Conservation (phyloP, 2,888 invertebrate genomes). For the Hypomecis atomaria region DNA sequence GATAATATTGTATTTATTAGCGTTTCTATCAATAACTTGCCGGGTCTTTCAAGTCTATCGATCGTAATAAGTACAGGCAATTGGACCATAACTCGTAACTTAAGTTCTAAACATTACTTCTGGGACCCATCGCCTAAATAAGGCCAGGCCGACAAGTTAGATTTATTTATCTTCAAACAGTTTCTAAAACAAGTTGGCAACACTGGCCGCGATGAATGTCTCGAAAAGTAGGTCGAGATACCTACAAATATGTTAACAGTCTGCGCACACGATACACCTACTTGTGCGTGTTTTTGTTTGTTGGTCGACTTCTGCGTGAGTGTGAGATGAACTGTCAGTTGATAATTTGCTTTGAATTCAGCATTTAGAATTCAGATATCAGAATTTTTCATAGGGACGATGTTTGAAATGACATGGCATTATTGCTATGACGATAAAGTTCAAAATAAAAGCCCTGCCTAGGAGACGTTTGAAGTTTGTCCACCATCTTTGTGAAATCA, state of each 20-base stretch:
- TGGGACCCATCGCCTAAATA: conserved; percentile 23
- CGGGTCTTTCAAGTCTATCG: too few species aligned
- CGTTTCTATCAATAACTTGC: background rate
- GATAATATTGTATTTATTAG: too few species aligned
- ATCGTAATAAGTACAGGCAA: background rate
- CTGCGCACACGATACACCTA: background rate
- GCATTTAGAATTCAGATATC: too few species aligned
- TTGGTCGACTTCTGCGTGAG: too few species aligned
- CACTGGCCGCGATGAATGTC: conserved; percentile 51
- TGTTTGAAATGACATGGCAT: too few species aligned
- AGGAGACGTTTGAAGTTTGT: too few species aligned
- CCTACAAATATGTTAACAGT: conserved; percentile 55
- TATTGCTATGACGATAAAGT: too few species aligned
- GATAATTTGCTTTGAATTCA: too few species aligned
- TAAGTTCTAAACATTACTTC: conserved; percentile 20
- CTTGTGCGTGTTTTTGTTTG: background rate
- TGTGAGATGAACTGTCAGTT: too few species aligned
- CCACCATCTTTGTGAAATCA: too few species aligned
- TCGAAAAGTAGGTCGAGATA: conserved; percentile 59
- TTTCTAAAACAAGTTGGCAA: conserved; percentile 49
- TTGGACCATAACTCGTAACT: conserved; percentile 12
- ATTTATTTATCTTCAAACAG: conserved; percentile 33
- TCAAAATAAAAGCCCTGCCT: too few species aligned
- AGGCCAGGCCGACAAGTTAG: conserved; percentile 28
- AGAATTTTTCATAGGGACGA: too few species aligned